Evolutionary conservation across 2,888 invertebrate species (phyloP).

Genomic region (Tiphia femorata): DNA sequence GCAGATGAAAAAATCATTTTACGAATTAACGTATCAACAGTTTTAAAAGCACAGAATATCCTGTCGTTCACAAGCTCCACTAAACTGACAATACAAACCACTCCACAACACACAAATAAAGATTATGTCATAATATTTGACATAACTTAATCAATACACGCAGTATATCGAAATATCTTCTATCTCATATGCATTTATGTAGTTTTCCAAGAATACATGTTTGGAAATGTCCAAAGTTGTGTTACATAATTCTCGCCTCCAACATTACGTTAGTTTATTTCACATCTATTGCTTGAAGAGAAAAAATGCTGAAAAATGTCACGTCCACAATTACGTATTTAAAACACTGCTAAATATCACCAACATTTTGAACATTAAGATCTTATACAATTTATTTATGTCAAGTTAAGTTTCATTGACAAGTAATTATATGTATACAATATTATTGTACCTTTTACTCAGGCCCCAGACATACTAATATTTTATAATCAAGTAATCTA

Average conservation of each 20-base stretch:
- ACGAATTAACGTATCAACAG: no score
- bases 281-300: slow-evolving; percentile 57
- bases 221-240: slow-evolving; percentile 37
- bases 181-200: slow-evolving; percentile 21
- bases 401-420: no score
- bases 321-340: slow-evolving; percentile 48
- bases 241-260: slow-evolving; percentile 57
- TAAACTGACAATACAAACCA: no score
- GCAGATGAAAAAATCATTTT: no score
- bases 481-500: no score
- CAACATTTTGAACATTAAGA: neutral
- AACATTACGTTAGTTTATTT: slow-evolving; percentile 50
- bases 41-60: no score
- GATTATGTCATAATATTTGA: no score
- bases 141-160: no score
- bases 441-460: no score
- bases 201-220: slow-evolving; percentile 36
- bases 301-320: slow-evolving; percentile 66
- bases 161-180: slow-evolving; percentile 21
- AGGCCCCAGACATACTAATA: slow-evolving; percentile 35
- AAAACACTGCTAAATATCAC: slow-evolving; percentile 25
- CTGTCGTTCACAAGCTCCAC: no score
- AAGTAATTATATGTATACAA: no score
- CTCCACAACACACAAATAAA: no score
- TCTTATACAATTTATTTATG: neutral